phyloP scores from a whole-genome alignment of 2,797 vertebrate species.

The Acanthis flammea region DNA sequence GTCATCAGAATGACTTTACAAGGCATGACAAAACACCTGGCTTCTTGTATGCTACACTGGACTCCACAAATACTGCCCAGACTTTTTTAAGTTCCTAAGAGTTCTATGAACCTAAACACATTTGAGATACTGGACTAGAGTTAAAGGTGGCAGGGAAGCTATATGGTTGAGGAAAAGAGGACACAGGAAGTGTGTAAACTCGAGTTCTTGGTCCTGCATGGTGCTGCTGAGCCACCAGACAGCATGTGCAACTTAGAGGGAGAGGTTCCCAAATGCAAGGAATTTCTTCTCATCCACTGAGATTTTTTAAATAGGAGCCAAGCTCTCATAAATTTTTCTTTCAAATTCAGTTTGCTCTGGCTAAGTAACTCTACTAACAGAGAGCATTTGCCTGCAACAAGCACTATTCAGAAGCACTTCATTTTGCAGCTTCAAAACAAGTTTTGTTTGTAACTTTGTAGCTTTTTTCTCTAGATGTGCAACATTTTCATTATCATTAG shows the following conservation, averaged over 20 bases:
- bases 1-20: background rate
- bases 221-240: accelerated
- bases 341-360: background rate
- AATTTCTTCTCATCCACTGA: background rate
- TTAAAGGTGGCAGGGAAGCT: background rate
- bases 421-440: background rate
- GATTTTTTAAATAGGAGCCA: background rate
- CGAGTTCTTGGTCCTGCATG: background rate
- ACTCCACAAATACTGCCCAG: background rate
- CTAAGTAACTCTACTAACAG: background rate
- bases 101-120: background rate
- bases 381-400: background rate
- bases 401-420: background rate
- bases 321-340: background rate
- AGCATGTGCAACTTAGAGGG: accelerated
- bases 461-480: background rate
- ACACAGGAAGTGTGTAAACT: background rate
- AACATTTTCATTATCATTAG: background rate
- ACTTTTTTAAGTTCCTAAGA: background rate
- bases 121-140: background rate
- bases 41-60: background rate
- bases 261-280: background rate
- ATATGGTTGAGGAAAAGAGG: background rate
- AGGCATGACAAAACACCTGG: background rate
- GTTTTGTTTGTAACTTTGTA: background rate